Percentiles rank a stretch among this genome's conserved stretches.
These are phyloP conservation scores for Amyelois transitella DNA, from an alignment of 1,140 invertebrate species.

Conservation along the genomic window DNA sequence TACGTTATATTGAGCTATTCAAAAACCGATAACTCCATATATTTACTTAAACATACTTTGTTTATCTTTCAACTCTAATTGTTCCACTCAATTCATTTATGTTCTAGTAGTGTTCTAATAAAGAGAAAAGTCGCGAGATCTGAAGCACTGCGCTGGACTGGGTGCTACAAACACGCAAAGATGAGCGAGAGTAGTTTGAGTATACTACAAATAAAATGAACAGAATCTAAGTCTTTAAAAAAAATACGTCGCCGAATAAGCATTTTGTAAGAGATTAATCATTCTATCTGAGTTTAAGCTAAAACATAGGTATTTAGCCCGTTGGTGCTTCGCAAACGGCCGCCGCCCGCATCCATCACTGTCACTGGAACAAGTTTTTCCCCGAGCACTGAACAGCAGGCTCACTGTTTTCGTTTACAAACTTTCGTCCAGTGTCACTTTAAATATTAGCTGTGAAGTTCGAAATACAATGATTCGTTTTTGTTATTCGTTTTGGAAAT, in stretches of 20 bases:
- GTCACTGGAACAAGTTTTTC: constrained; percentile 60
- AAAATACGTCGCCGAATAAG: background rate
- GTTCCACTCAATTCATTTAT: too few species aligned
- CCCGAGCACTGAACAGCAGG: constrained; percentile 42
- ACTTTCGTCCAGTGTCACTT: constrained; percentile 47
- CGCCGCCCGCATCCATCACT: constrained; percentile 51
- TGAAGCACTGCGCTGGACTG: too few species aligned
- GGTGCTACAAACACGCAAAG: too few species aligned
- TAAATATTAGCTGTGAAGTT: constrained; percentile 36
- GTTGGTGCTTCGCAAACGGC: constrained; percentile 9
- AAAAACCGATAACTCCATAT: too few species aligned
- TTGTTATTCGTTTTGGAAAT: too few species aligned
- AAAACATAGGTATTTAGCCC: constrained; percentile 12
- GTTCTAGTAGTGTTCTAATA: too few species aligned
- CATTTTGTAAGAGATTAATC: constrained; percentile 8
- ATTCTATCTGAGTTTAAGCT: constrained; percentile 6
- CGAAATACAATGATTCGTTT: constrained; percentile 1
- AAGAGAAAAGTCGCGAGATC: too few species aligned
- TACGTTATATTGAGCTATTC: too few species aligned
- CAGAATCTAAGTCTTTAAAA: background rate
- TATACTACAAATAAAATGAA: too few species aligned
- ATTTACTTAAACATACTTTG: too few species aligned
- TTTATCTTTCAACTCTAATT: too few species aligned
- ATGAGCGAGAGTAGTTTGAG: too few species aligned
- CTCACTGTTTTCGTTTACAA: constrained; percentile 54